Percentiles rank a stretch among this genome's conserved stretches.
These are phyloP conservation scores for Aradophagus sp. DNA, from an alignment of 1,140 invertebrate genomes.

Conservation along the genomic window DNA sequence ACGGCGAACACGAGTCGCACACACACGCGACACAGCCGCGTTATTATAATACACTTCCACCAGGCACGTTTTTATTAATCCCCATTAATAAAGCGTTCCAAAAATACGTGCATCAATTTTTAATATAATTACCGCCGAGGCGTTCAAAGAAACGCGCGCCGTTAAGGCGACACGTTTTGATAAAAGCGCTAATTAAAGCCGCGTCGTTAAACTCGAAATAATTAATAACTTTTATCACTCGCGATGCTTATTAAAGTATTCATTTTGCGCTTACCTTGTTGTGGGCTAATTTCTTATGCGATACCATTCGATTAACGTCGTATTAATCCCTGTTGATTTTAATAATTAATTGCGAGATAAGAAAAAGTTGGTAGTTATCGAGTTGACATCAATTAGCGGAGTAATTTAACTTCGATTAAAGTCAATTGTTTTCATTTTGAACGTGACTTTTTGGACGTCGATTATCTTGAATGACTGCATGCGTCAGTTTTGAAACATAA, in stretches of 20 bases:
- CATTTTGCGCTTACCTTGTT: constrained; percentile 27
- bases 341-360: too few species aligned
- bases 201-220: constrained; percentile 24
- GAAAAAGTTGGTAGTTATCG: too few species aligned
- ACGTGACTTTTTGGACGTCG: too few species aligned
- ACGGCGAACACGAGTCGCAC: constrained; percentile 19
- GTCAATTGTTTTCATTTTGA: too few species aligned
- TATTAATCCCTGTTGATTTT: too few species aligned
- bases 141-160: constrained; percentile 20
- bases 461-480: too few species aligned
- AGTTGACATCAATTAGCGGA: too few species aligned
- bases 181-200: constrained; percentile 39
- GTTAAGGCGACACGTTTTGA: constrained; percentile 16
- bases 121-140: constrained; percentile 24
- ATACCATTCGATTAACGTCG: too few species aligned
- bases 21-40: constrained; percentile 4
- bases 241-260: constrained; percentile 27
- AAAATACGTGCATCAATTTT: constrained; percentile 47
- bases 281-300: constrained; percentile 32
- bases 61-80: constrained; percentile 39
- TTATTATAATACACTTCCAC: constrained; percentile 39
- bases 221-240: constrained; percentile 29
- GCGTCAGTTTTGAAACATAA: too few species aligned
- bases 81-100: constrained; percentile 44
- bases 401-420: too few species aligned